Conservation (phyloP, 2,113 vertebrate genomes). For the Eurystomus gularis region DNA sequence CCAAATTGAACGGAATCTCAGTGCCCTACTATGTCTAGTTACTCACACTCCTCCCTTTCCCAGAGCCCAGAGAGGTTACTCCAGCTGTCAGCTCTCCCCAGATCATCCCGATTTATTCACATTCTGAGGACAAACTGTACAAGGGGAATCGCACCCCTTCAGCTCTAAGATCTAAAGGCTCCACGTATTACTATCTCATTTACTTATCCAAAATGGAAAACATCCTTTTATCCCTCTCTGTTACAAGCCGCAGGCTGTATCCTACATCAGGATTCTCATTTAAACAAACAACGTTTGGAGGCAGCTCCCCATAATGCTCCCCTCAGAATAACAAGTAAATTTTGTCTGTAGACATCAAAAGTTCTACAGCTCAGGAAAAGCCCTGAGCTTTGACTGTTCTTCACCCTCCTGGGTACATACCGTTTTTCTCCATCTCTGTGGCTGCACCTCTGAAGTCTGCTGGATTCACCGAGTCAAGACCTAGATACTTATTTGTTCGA, state of each 20-base stretch:
- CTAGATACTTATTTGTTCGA: conserved; percentile 52
- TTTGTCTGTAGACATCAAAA: not conserved
- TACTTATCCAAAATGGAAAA: not conserved
- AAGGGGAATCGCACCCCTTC: not conserved
- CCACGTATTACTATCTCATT: not conserved
- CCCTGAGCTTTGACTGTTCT: not conserved
- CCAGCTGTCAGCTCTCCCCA: not conserved
- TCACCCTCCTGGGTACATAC: conserved; percentile 43
- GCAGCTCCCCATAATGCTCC: not conserved
- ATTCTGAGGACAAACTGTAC: not conserved
- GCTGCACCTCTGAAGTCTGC: conserved; percentile 62
- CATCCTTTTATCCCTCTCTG: not conserved
- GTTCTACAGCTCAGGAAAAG: not conserved
- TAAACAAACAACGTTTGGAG: not conserved
- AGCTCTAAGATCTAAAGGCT: not conserved
- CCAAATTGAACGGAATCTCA: not conserved
- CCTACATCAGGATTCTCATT: not conserved
- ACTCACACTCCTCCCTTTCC: not conserved
- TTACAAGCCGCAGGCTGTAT: not conserved
- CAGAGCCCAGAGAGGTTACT: not conserved
- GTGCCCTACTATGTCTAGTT: not conserved
- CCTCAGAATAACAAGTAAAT: not conserved
- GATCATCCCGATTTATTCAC: not conserved
- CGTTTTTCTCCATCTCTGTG: conserved; percentile 75
- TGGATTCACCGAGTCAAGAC: conserved; percentile 57